phyloP scores from a whole-genome alignment of 2,113 vertebrate genomes.

The Carlito syrichta region DNA sequence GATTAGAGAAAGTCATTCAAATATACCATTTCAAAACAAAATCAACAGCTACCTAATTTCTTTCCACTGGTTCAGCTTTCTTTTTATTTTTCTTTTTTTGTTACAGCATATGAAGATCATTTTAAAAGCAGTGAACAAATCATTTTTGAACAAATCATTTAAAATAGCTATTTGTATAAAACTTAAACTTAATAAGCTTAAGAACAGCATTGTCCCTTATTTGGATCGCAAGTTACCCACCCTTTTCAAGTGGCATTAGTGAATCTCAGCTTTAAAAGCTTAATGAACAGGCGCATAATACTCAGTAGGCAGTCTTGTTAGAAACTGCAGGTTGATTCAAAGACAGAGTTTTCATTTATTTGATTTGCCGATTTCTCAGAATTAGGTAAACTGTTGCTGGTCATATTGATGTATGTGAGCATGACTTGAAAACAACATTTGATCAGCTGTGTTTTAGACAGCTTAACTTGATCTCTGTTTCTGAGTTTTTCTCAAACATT shows the following conservation, averaged over 20 bases:
- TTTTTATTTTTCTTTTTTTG: not conserved
- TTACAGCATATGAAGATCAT: not conserved
- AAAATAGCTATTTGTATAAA: constrained; percentile 56
- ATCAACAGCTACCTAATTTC: not conserved
- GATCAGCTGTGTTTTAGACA: constrained; percentile 59
- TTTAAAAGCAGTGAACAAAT: constrained; percentile 17
- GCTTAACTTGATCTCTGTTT: constrained; percentile 51
- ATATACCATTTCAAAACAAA: not conserved
- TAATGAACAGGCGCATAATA: constrained; percentile 64
- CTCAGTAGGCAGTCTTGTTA: constrained; percentile 70
- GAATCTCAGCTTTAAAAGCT: constrained; percentile 66
- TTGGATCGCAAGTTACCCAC: constrained; percentile 47
- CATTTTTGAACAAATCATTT: constrained; percentile 34
- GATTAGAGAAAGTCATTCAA: not conserved
- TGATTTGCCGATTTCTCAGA: constrained; percentile 66
- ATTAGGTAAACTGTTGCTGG: constrained; percentile 52
- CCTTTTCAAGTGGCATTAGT: constrained; percentile 74
- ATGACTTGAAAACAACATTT: constrained; percentile 67
- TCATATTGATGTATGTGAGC: constrained; percentile 64
- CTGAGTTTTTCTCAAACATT: constrained; percentile 61
- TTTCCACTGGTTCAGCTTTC: not conserved
- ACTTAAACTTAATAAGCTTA: constrained; percentile 62
- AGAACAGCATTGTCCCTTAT: constrained; percentile 24
- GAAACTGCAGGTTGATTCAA: constrained; percentile 59
- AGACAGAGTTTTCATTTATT: constrained; percentile 62